Percentiles rank a stretch among this genome's conserved stretches.
Conservation (phyloP, 2,888 invertebrate genomes). For the Agriotes lineatus region DNA sequence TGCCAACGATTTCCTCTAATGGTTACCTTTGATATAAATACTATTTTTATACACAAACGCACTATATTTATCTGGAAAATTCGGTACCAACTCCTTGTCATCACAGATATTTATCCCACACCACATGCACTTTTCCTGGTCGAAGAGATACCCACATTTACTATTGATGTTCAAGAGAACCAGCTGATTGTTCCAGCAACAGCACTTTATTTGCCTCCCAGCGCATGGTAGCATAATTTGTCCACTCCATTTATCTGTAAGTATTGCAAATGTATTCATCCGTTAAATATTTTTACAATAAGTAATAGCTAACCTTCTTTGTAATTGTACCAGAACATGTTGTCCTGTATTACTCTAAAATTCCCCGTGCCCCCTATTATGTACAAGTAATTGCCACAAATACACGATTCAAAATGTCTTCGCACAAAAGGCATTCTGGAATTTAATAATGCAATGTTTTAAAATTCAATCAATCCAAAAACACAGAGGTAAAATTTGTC, state of each 20-base stretch:
- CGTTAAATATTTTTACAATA: too few relatives aligned
- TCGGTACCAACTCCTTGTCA: slow-evolving; percentile 40
- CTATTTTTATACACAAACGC: slow-evolving; percentile 54
- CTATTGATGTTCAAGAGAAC: slow-evolving; percentile 55
- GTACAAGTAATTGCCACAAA: slow-evolving; percentile 58
- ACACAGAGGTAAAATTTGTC: too few relatives aligned
- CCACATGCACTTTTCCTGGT: slow-evolving; percentile 47
- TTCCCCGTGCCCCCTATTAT: slow-evolving; percentile 61
- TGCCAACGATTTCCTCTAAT: too few relatives aligned
- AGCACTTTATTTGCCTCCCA: slow-evolving; percentile 56
- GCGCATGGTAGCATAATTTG: slow-evolving; percentile 53
- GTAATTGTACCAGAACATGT: slow-evolving; percentile 60
- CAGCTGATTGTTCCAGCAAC: slow-evolving; percentile 54
- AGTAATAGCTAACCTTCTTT: slow-evolving; percentile 50
- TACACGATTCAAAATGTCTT: slow-evolving; percentile 61
- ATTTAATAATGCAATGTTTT: too few relatives aligned
- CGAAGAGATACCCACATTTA: slow-evolving; percentile 55
- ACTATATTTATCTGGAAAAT: slow-evolving; percentile 48
- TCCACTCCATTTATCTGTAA: slow-evolving; percentile 56
- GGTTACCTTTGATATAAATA: slow-evolving; percentile 58
- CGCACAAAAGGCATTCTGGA: slow-evolving; percentile 57
- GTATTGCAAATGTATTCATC: too few relatives aligned
- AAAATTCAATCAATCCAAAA: too few relatives aligned
- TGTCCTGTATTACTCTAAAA: slow-evolving; percentile 59
- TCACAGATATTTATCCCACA: slow-evolving; percentile 48